A percentile compares a stretch with the other conserved stretches of the same genome.
Conservation (phyloP, 2,888 invertebrate genomes). For the Cephonodes hylas region DNA sequence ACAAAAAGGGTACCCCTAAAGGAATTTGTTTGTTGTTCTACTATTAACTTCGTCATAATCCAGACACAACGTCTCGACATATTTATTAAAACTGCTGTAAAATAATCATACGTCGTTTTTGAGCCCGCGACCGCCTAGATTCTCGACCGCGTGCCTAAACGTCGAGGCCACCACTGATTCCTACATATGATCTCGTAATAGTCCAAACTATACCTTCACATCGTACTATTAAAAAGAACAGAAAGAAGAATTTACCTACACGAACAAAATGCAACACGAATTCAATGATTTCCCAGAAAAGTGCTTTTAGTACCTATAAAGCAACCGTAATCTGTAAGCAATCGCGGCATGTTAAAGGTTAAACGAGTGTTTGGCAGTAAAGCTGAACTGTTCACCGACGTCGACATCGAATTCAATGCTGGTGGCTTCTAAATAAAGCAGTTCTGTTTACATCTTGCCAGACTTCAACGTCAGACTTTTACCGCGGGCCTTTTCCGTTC, state of each 20-base stretch:
- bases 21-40: too few species aligned
- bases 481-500: neutral
- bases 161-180: too few species aligned
- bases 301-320: slow-evolving; percentile 29
- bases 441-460: slow-evolving; percentile 5
- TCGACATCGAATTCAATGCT: neutral
- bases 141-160: too few species aligned
- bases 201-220: neutral
- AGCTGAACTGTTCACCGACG: slow-evolving; percentile 33
- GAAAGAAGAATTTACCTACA: neutral
- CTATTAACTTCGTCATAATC: too few species aligned
- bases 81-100: too few species aligned
- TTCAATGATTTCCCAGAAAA: slow-evolving; percentile 19
- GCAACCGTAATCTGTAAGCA: slow-evolving; percentile 32
- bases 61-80: too few species aligned
- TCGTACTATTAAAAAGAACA: neutral
- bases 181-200: too few species aligned
- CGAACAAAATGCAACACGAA: slow-evolving; percentile 20
- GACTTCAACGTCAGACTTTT: neutral
- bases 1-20: too few species aligned
- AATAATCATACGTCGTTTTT: too few species aligned
- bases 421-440: slow-evolving; percentile 7
- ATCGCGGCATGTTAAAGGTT: slow-evolving; percentile 38
- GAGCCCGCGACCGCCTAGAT: too few species aligned
- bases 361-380: slow-evolving; percentile 50